Evolutionary conservation across 2,797 vertebrate species (phyloP).

Genomic region (Acrossocheilus wenchowensis): DNA sequence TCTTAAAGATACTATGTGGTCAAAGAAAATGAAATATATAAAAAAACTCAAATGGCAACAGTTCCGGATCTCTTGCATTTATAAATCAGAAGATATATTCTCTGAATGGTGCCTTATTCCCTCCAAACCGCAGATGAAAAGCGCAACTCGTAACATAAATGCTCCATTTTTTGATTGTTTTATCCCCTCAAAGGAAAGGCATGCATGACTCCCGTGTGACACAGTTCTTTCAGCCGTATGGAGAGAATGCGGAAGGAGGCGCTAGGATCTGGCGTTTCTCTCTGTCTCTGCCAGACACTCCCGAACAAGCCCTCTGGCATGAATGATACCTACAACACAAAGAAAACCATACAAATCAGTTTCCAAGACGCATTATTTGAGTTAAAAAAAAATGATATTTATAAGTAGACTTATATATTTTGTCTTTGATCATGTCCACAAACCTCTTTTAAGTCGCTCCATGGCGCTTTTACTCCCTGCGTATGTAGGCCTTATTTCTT

Average conservation of each 20-base stretch:
- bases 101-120: conserved; percentile 44
- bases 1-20: conserved; percentile 51
- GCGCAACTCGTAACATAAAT: conserved; percentile 58
- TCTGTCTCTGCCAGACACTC: conserved; percentile 98
- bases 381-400: not conserved
- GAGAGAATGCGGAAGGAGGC: conserved; percentile 54
- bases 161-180: conserved; percentile 65
- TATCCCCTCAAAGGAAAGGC: conserved; percentile 71
- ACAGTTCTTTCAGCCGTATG: conserved; percentile 53
- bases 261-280: conserved; percentile 93
- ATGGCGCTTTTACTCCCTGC: conserved; percentile 99
- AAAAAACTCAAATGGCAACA: conserved; percentile 60
- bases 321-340: conserved; percentile 89
- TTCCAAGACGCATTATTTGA: not conserved
- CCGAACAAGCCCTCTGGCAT: conserved; percentile 94
- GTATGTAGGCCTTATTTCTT: conserved; percentile 97
- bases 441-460: conserved; percentile 98
- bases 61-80: conserved; percentile 62
- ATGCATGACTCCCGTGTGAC: conserved; percentile 71
- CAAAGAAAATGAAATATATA: conserved; percentile 57
- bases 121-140: conserved; percentile 52
- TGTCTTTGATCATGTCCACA: not conserved
- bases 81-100: conserved; percentile 42
- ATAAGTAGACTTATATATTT: not conserved
- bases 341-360: not conserved